Conservation (phyloP, 2,888 invertebrate species). For the Junonia oenone region DNA sequence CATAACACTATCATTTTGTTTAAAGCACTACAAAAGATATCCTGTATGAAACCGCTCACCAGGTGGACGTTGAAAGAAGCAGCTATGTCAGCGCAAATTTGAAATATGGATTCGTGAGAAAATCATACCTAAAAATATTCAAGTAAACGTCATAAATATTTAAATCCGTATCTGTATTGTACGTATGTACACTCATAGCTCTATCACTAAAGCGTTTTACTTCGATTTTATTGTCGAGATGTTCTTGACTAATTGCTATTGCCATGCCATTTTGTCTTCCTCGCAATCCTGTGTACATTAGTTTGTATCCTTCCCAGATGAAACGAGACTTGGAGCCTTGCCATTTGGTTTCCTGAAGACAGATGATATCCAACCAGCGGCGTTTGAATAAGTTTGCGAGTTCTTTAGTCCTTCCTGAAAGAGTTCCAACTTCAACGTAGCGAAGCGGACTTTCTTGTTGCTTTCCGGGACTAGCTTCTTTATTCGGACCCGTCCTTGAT, state of each 20-base stretch:
- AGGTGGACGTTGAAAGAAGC: no score
- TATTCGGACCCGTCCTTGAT: background rate
- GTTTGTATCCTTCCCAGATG: conserved; percentile 6
- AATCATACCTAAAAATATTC: no score
- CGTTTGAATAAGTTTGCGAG: background rate
- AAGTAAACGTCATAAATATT: no score
- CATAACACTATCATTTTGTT: no score
- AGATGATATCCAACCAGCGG: background rate
- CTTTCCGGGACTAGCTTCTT: background rate
- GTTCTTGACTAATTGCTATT: background rate
- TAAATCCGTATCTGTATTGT: no score
- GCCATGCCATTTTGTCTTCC: background rate
- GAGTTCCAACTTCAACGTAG: background rate
- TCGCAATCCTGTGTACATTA: background rate
- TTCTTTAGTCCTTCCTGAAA: background rate
- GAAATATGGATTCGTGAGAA: no score
- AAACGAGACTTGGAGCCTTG: background rate
- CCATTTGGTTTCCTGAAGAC: background rate
- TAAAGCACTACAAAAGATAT: no score
- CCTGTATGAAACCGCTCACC: no score
- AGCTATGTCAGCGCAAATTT: no score
- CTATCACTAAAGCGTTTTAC: background rate
- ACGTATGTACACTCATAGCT: background rate
- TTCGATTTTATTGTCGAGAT: background rate
- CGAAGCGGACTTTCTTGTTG: background rate